Evolutionary conservation across 2,113 vertebrate genomes (phyloP).

Genomic region (Rousettus leschenaultii): DNA sequence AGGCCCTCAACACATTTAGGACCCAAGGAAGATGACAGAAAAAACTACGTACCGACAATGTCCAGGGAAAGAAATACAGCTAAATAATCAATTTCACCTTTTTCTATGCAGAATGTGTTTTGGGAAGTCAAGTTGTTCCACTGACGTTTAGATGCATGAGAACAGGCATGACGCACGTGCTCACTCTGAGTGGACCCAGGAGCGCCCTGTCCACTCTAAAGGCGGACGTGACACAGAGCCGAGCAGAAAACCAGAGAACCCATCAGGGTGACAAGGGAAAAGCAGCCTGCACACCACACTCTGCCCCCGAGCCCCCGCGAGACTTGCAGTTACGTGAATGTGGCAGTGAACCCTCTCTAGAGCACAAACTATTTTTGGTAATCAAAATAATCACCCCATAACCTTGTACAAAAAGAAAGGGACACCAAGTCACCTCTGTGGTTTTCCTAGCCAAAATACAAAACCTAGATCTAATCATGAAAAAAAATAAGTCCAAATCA

Average conservation of each 20-base stretch:
- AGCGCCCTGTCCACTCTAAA: not conserved
- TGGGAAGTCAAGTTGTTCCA: not conserved
- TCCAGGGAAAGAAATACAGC: not conserved
- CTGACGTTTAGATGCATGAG: not conserved
- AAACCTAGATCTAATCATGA: not conserved
- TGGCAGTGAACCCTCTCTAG: not conserved
- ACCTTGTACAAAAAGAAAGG: not conserved
- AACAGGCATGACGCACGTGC: not conserved
- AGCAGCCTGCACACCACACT: not conserved
- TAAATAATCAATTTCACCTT: not conserved
- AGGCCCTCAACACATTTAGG: not conserved
- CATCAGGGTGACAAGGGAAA: rapidly evolving
- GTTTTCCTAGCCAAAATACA: not conserved
- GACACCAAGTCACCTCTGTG: not conserved
- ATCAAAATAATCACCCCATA: not conserved
- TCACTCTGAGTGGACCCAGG: not conserved
- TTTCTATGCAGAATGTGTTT: not conserved
- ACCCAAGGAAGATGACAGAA: not conserved
- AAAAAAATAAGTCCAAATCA: not conserved
- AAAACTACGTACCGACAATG: not conserved
- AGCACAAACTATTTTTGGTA: not conserved
- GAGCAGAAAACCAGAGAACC: not conserved
- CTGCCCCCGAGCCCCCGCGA: not conserved
- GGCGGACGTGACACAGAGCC: not conserved
- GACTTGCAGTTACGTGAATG: not conserved